Conservation (phyloP, 1,140 invertebrate genomes). For the Neotoxoptera formosana region DNA sequence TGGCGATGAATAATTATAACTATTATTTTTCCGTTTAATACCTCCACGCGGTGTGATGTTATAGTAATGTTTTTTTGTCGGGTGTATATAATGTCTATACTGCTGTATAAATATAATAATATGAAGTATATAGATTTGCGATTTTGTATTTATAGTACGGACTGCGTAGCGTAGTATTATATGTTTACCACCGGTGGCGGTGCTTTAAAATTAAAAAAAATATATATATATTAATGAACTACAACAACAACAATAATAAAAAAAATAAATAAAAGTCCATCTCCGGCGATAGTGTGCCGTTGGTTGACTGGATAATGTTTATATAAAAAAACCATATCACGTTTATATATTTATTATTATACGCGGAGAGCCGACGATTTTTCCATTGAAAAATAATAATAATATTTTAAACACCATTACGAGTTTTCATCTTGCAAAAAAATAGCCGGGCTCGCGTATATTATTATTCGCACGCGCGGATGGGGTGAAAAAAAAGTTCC, state of each 20-base stretch:
- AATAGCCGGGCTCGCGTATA: not conserved
- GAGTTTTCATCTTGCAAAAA: constrained; percentile 47
- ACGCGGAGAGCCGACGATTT: not conserved
- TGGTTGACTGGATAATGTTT: constrained; percentile 38
- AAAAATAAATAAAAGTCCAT: constrained; percentile 22
- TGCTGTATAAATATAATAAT: no score
- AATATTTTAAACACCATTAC: constrained; percentile 46
- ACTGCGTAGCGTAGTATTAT: not conserved
- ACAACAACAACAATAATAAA: constrained; percentile 13
- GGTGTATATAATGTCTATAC: not conserved
- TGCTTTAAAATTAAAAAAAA: constrained; percentile 35
- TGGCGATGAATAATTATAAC: not conserved
- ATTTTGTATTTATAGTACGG: constrained; percentile 19
- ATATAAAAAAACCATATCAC: constrained; percentile 7
- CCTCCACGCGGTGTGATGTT: not conserved
- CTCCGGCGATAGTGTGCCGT: not conserved
- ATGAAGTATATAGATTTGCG: not conserved
- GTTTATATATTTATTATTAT: not conserved
- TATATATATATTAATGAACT: not conserved
- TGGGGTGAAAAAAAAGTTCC: constrained; percentile 20
- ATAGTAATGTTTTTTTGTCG: not conserved
- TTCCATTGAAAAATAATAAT: constrained; percentile 33
- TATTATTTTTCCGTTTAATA: constrained; percentile 17
- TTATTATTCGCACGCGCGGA: not conserved
- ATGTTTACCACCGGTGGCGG: constrained; percentile 1